Evolutionary conservation across 2,888 invertebrate genomes (phyloP).

Genomic region (Macrosoma leucophasiata): DNA sequence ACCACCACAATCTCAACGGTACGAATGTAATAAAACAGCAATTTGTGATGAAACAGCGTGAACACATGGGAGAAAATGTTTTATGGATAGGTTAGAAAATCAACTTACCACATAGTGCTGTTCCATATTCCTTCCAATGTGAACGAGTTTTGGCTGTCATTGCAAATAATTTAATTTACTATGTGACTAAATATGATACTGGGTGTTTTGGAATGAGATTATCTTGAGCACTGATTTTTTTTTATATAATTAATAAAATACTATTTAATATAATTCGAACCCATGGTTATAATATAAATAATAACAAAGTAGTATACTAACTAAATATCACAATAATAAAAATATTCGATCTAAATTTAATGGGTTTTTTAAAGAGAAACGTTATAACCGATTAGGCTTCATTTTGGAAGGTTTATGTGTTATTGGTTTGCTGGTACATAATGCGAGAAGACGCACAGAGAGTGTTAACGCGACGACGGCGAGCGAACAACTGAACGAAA

Average conservation of each 20-base stretch:
- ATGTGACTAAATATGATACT: conserved; percentile 46
- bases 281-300: conserved; percentile 65
- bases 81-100: conserved; percentile 57
- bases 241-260: conserved; percentile 47
- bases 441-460: conserved; percentile 55
- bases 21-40: not conserved
- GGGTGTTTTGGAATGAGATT: conserved; percentile 72
- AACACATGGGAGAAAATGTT: conserved; percentile 43
- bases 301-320: conserved; percentile 62
- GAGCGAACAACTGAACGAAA: conserved; percentile 64
- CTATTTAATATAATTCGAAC: conserved; percentile 62
- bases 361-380: conserved; percentile 60
- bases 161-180: conserved; percentile 41
- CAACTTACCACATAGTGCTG: conserved; percentile 72
- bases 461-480: conserved; percentile 60
- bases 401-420: conserved; percentile 74
- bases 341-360: conserved; percentile 70
- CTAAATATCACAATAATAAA: conserved; percentile 73
- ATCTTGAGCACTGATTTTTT: conserved; percentile 69
- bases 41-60: conserved; percentile 24
- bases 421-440: conserved; percentile 70
- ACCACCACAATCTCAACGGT: conserved; percentile 1
- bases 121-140: conserved; percentile 76
- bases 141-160: conserved; percentile 73
- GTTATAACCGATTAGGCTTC: conserved; percentile 75